Evolutionary conservation across 1,140 invertebrate genomes (phyloP).

Genomic region (Drosophila orosa): DNA sequence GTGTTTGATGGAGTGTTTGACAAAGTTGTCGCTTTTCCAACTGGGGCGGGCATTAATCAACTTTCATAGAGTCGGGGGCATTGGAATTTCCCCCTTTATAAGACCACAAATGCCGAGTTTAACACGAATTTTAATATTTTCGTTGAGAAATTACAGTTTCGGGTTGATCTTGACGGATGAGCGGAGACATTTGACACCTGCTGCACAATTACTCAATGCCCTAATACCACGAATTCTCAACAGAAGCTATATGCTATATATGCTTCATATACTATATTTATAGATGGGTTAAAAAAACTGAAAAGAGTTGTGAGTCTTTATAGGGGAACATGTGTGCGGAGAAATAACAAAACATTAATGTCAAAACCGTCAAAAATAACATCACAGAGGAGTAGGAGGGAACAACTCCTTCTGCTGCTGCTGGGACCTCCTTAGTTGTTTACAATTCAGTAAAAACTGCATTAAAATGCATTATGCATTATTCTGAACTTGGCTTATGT

Average conservation of each 20-base stretch:
- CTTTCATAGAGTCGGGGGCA: constrained; percentile 7
- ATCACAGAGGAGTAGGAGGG: constrained; percentile 25
- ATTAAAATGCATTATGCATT: constrained; percentile 73
- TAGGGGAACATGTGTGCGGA: constrained; percentile 53
- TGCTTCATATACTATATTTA: constrained; percentile 44
- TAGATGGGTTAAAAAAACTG: constrained; percentile 35
- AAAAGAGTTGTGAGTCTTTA: constrained; percentile 75
- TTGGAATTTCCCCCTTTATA: constrained; percentile 46
- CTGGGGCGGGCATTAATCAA: constrained; percentile 66
- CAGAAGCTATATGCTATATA: constrained; percentile 29
- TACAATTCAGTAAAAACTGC: constrained; percentile 60
- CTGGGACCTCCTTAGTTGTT: constrained; percentile 69
- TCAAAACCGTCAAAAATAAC: constrained; percentile 78
- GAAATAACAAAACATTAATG: constrained; percentile 79
- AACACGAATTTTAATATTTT: constrained; percentile 77
- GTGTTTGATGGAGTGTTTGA: constrained; percentile 81
- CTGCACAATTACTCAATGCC: constrained; percentile 77
- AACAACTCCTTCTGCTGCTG: constrained; percentile 7
- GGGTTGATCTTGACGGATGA: constrained; percentile 49
- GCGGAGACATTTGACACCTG: constrained; percentile 75
- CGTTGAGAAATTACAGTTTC: constrained; percentile 73
- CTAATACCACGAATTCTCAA: constrained; percentile 63
- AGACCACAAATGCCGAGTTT: constrained; percentile 75
- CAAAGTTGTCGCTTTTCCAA: constrained; percentile 69
- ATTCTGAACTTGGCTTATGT: constrained; percentile 43